These are phyloP conservation scores for Dromaius novaehollandiae DNA, from an alignment of 2,113 vertebrate species.

Conservation along the genomic window DNA sequence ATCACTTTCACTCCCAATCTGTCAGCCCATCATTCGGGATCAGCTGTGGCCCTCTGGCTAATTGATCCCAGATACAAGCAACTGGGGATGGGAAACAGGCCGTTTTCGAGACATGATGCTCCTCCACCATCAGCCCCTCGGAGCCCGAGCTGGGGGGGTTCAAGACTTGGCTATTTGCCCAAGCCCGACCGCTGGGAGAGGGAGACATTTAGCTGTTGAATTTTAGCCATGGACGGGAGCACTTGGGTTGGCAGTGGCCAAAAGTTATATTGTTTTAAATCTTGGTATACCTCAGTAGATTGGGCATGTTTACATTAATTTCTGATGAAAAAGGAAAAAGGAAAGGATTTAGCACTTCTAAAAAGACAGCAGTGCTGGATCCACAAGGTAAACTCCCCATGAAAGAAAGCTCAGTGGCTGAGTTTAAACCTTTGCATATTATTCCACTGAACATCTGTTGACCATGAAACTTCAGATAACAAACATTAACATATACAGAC, in stretches of 20 bases:
- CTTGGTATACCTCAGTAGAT: not conserved
- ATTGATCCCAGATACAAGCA: slow-evolving; percentile 52
- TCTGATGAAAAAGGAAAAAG: not conserved
- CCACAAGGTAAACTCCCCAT: slow-evolving; percentile 35
- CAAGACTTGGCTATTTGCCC: slow-evolving; percentile 23
- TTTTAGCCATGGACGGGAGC: not conserved
- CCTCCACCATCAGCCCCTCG: not conserved
- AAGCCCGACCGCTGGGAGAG: not conserved
- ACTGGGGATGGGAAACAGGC: slow-evolving; percentile 49
- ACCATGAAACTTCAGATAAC: slow-evolving; percentile 71
- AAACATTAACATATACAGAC: slow-evolving; percentile 73
- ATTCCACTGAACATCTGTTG: slow-evolving; percentile 59
- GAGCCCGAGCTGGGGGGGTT: not conserved
- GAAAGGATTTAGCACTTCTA: not conserved
- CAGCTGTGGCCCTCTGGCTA: slow-evolving; percentile 56
- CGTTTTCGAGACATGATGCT: slow-evolving; percentile 44
- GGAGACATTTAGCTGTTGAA: not conserved
- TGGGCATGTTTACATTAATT: not conserved
- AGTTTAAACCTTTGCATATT: slow-evolving; percentile 53
- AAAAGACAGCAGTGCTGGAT: not conserved
- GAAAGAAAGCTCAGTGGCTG: slow-evolving; percentile 16
- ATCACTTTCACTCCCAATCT: slow-evolving; percentile 60
- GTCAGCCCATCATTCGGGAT: slow-evolving; percentile 53
- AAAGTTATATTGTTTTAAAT: slow-evolving; percentile 23
- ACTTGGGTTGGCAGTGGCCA: not conserved